phyloP scores from a whole-genome alignment of 1,140 invertebrate genomes.

The Leptoteleia sp. region DNA sequence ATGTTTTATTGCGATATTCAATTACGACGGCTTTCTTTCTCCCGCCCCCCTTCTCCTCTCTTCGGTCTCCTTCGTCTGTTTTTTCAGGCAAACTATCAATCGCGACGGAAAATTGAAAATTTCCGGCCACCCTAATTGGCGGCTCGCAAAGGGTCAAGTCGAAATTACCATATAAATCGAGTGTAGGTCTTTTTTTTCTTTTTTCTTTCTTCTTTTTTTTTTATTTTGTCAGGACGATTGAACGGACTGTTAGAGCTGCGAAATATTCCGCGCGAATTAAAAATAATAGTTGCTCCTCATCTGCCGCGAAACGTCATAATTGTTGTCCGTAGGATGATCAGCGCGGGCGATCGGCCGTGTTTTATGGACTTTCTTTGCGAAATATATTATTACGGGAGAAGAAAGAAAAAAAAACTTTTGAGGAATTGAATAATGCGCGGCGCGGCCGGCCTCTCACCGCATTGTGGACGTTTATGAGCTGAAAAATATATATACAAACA shows the following conservation, averaged over 20 bases:
- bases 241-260: no score
- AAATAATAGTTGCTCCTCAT: no score
- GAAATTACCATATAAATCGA: conserved; percentile 3
- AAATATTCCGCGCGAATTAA: no score
- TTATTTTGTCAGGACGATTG: no score
- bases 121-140: not conserved
- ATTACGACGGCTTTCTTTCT: conserved; percentile 11
- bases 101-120: conserved; percentile 5
- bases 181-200: not conserved
- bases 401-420: no score
- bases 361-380: no score
- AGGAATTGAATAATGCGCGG: not conserved
- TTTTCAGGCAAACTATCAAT: conserved; percentile 6
- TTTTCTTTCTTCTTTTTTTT: no score
- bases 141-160: not conserved
- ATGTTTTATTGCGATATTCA: conserved; percentile 40
- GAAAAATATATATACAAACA: not conserved
- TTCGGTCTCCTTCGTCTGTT: not conserved
- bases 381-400: no score
- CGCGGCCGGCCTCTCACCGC: not conserved
- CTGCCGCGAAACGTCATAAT: no score
- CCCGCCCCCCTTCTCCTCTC: not conserved
- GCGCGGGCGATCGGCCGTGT: no score
- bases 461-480: not conserved
- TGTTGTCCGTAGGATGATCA: no score